Evolutionary conservation across 2,888 invertebrate species (phyloP).

Genomic region (Baccha elongata): DNA sequence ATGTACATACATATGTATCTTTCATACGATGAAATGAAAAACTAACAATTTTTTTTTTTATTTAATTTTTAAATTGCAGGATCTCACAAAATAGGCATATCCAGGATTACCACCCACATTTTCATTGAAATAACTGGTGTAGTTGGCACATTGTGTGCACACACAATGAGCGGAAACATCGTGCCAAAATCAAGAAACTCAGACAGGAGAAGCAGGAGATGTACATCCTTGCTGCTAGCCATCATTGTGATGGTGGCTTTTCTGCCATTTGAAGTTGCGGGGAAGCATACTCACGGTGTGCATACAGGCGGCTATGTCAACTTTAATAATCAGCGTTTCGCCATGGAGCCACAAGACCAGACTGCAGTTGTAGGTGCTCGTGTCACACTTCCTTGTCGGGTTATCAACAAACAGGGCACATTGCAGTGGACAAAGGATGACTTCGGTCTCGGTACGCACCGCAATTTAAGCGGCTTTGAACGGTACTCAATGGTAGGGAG

Average conservation of each 20-base stretch:
- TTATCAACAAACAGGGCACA: constrained; percentile 93
- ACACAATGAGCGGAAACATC: constrained; percentile 60
- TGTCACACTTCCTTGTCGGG: constrained; percentile 94
- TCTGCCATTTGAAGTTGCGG: constrained; percentile 57
- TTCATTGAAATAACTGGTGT: constrained; percentile 45
- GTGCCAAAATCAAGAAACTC: constrained; percentile 65
- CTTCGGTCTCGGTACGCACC: constrained; percentile 95
- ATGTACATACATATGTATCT: neutral
- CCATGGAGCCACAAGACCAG: constrained; percentile 95
- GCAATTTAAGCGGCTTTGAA: constrained; percentile 95
- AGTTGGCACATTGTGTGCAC: constrained; percentile 54
- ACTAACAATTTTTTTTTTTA: constrained; percentile 32
- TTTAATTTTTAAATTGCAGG: constrained; percentile 58
- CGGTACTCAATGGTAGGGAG: constrained; percentile 98
- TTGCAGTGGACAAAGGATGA: constrained; percentile 99
- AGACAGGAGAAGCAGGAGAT: constrained; percentile 26
- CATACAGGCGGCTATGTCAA: constrained; percentile 75
- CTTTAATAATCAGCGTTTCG: constrained; percentile 89
- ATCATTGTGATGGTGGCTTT: constrained; percentile 44
- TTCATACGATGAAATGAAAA: neutral
- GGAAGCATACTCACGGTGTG: constrained; percentile 58
- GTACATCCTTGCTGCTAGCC: constrained; percentile 34
- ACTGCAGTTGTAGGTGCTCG: constrained; percentile 94
- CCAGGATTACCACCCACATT: constrained; percentile 3
- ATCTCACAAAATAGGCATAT: constrained; percentile 27